Evolutionary conservation across 1,140 invertebrate species (phyloP).

Genomic region (Bombus soroeensis): DNA sequence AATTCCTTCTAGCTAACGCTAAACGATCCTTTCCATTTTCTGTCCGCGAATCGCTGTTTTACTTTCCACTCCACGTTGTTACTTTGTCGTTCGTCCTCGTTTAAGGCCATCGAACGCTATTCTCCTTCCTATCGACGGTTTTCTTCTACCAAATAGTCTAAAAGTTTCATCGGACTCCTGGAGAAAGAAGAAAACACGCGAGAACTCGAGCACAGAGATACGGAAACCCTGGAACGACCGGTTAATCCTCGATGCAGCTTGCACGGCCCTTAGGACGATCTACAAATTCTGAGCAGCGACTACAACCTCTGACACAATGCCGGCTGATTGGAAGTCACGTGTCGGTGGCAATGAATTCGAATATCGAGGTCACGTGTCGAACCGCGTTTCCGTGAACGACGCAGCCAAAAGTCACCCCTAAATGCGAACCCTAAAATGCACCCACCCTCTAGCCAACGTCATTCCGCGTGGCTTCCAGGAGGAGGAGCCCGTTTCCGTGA

Average conservation of each 20-base stretch:
- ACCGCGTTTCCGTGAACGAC: constrained; percentile 60
- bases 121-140: too few relatives aligned
- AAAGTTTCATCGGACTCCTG: too few relatives aligned
- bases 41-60: not conserved
- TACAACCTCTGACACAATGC: constrained; percentile 60
- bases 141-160: not conserved
- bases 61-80: not conserved
- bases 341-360: constrained; percentile 71
- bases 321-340: constrained; percentile 74
- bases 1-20: too few relatives aligned
- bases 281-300: constrained; percentile 44
- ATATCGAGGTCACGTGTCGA: constrained; percentile 71
- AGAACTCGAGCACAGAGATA: not conserved
- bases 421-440: constrained; percentile 5
- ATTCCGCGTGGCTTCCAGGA: not conserved
- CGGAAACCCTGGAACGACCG: not conserved
- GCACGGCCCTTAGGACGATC: not conserved
- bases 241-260: constrained; percentile 6
- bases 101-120: too few relatives aligned
- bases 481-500: constrained; percentile 36
- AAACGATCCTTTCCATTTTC: too few relatives aligned
- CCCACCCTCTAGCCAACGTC: not conserved
- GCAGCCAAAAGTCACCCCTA: constrained; percentile 61
- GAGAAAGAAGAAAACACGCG: too few relatives aligned
- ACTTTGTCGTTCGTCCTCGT: too few relatives aligned